A percentile compares a stretch with the other conserved stretches of the same genome.
Conservation (phyloP, 2,888 invertebrate genomes). For the Agrochola lychnidis region DNA sequence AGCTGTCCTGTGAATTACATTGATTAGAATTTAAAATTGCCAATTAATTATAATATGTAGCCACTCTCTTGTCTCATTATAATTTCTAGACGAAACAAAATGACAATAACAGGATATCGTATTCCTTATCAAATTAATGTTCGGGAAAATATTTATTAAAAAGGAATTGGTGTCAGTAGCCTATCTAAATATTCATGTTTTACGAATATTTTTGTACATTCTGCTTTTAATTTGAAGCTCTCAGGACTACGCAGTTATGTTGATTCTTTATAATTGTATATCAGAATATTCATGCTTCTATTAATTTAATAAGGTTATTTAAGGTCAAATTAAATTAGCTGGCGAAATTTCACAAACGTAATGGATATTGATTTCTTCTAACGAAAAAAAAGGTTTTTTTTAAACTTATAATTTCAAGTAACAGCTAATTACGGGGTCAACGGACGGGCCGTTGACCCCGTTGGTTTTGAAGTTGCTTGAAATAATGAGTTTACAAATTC, state of each 20-base stretch:
- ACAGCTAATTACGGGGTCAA: too few species aligned
- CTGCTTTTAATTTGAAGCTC: constrained; percentile 24
- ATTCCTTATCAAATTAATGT: constrained; percentile 48
- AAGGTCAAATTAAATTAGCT: too few species aligned
- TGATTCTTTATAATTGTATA: constrained; percentile 30
- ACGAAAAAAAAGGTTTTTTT: too few species aligned
- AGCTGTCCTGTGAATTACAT: constrained; percentile 13
- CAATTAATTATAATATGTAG: constrained; percentile 37
- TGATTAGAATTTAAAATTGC: constrained; percentile 41
- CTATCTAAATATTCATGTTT: constrained; percentile 42
- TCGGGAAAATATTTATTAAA: constrained; percentile 33
- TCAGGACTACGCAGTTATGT: constrained; percentile 24
- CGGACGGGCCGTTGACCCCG: too few species aligned
- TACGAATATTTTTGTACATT: constrained; percentile 19
- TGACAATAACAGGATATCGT: constrained; percentile 40
- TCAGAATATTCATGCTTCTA: neutral
- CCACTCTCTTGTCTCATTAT: constrained; percentile 35
- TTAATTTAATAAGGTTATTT: neutral
- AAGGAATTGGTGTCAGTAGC: constrained; percentile 41
- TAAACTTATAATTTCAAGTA: too few species aligned
- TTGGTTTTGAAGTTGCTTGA: too few species aligned
- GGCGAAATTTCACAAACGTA: too few species aligned
- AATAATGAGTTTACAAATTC: too few species aligned
- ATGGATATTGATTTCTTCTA: too few species aligned
- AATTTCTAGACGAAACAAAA: constrained; percentile 44